A percentile compares a stretch with the other conserved stretches of the same genome.
phyloP scores from a whole-genome alignment of 37 sponge, comb jelly and placozoan genomes.

The Crambe crambe region DNA sequence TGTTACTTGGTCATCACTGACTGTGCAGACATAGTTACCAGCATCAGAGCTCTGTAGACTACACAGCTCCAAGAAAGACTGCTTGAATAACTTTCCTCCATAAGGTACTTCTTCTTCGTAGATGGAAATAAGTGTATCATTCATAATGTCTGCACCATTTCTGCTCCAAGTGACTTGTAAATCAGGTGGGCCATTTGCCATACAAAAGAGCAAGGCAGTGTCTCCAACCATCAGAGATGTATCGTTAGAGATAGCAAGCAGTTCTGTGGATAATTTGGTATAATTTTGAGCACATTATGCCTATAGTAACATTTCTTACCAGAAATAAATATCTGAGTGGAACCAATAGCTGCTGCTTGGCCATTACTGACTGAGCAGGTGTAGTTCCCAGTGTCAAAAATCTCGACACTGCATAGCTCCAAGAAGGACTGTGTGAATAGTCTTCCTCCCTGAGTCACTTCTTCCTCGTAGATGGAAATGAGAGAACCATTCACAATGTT shows the following conservation, averaged over 20 bases:
- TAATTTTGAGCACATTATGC: neutral
- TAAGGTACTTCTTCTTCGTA: neutral
- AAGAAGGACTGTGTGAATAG: neutral
- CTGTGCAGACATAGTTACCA: slow-evolving; percentile 14
- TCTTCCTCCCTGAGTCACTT: neutral
- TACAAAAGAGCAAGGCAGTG: slow-evolving; percentile 6
- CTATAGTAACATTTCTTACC: neutral
- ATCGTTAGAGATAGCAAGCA: neutral
- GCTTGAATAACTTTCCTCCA: slow-evolving; percentile 1
- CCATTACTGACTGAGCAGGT: slow-evolving; percentile 11
- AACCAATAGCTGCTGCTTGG: neutral
- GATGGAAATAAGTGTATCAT: neutral
- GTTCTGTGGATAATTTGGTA: neutral
- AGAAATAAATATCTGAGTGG: neutral
- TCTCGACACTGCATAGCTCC: too few relatives aligned
- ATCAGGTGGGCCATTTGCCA: neutral
- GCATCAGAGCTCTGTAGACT: slow-evolving; percentile 2
- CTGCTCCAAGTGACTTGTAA: slow-evolving; percentile 19
- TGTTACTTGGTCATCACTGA: neutral
- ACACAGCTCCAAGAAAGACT: slow-evolving; percentile 23
- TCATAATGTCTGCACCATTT: neutral
- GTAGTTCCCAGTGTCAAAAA: slow-evolving; percentile 12
- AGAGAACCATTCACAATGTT: too few relatives aligned
- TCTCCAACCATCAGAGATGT: neutral
- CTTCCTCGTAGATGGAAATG: too few relatives aligned